phyloP scores from a whole-genome alignment of 2,888 invertebrate genomes.

The Dynastes grantii region DNA sequence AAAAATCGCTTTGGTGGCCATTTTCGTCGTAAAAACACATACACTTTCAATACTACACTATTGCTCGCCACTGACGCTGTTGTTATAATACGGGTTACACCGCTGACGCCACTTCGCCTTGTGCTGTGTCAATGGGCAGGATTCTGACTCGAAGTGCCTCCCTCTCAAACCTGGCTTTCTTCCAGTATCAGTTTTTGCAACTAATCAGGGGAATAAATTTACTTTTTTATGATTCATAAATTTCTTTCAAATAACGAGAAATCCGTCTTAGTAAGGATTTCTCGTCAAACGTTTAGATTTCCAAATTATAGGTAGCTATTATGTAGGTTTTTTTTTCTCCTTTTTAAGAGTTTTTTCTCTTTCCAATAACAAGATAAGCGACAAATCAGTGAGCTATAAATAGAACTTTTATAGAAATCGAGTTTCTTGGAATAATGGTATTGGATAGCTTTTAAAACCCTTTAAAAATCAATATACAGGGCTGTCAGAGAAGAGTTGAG shows the following conservation, averaged over 20 bases:
- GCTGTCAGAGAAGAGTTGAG: too few relatives aligned
- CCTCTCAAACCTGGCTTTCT: constrained; percentile 6
- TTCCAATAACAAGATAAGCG: too few relatives aligned
- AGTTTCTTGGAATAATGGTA: neutral
- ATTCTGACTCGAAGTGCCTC: neutral
- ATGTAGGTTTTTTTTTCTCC: too few relatives aligned
- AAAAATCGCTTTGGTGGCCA: constrained; percentile 58
- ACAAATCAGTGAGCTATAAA: too few relatives aligned
- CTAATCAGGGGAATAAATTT: neutral
- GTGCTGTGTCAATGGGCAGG: constrained; percentile 19
- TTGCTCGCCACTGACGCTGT: constrained; percentile 5
- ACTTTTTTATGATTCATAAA: constrained; percentile 10
- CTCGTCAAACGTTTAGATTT: too few relatives aligned
- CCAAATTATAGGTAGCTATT: too few relatives aligned
- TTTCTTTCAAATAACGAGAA: neutral
- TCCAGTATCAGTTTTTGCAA: constrained; percentile 22
- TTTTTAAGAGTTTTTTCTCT: too few relatives aligned
- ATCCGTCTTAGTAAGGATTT: neutral
- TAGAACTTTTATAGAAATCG: too few relatives aligned
- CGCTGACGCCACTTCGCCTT: constrained; percentile 6
- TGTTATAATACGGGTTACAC: neutral
- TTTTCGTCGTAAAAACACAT: constrained; percentile 56
- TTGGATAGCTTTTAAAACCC: neutral
- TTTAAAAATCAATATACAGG: neutral
- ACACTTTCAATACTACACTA: constrained; percentile 40